A percentile compares a stretch with the other conserved stretches of the same genome.
Conservation (phyloP, 1,140 invertebrate species). For the Saccostrea cuccullata region DNA sequence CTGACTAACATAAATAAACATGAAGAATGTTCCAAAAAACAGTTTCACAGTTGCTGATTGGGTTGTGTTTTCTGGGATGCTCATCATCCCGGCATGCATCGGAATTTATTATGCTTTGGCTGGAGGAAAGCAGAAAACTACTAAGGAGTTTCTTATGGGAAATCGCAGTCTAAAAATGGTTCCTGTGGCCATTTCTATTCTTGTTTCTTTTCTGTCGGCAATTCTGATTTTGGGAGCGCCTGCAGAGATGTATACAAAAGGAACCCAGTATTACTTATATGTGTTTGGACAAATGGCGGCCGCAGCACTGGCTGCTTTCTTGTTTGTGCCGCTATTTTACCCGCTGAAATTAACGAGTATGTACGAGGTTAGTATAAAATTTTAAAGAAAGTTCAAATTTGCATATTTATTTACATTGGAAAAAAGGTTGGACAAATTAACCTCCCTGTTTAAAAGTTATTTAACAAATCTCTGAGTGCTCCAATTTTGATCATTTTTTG, state of each 20-base stretch:
- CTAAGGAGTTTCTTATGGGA: constrained; percentile 87
- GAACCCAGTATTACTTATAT: constrained; percentile 61
- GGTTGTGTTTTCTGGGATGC: constrained; percentile 36
- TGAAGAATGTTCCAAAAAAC: neutral
- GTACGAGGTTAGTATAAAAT: constrained; percentile 84
- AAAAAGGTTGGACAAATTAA: too few species aligned
- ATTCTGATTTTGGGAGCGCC: constrained; percentile 52
- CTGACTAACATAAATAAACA: too few species aligned
- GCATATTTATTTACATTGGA: too few species aligned
- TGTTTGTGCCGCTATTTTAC: constrained; percentile 93
- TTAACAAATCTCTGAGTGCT: too few species aligned
- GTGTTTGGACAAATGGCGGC: constrained; percentile 80
- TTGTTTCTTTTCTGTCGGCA: constrained; percentile 89
- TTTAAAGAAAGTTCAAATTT: too few species aligned
- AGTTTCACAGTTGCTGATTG: constrained; percentile 41
- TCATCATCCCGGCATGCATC: constrained; percentile 81
- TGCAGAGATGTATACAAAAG: constrained; percentile 66
- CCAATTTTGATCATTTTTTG: too few species aligned
- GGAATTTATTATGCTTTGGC: constrained; percentile 89
- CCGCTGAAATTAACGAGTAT: constrained; percentile 89
- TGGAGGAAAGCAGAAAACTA: constrained; percentile 90
- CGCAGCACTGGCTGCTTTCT: constrained; percentile 87
- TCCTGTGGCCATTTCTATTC: constrained; percentile 62
- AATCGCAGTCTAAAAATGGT: constrained; percentile 86
- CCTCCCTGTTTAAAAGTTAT: too few species aligned